Conservation (phyloP, 1,140 invertebrate species). For the Cecropterus lyciades region DNA sequence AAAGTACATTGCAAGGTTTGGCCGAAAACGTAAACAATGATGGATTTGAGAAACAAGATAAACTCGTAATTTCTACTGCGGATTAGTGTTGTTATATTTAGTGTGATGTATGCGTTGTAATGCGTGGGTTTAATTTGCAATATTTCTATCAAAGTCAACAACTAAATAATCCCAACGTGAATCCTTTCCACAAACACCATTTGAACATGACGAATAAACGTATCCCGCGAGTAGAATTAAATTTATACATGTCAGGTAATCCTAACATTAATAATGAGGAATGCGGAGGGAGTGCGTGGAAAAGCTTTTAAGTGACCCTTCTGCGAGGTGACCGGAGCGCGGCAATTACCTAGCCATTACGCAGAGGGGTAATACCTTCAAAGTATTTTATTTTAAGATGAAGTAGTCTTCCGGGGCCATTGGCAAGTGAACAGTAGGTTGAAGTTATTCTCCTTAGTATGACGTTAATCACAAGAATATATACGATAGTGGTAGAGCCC, state of each 20-base stretch:
- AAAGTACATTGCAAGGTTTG: too few relatives aligned
- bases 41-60: too few relatives aligned
- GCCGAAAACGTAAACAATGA: too few relatives aligned
- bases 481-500: too few relatives aligned
- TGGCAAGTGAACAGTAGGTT: too few relatives aligned
- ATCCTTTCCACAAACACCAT: background rate
- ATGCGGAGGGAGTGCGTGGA: slow-evolving; percentile 34
- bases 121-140: too few relatives aligned
- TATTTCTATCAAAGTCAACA: too few relatives aligned
- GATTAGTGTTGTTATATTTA: too few relatives aligned
- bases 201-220: background rate
- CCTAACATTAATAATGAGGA: slow-evolving; percentile 48
- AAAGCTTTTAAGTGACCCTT: slow-evolving; percentile 49
- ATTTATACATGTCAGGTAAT: slow-evolving; percentile 39
- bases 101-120: background rate
- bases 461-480: too few relatives aligned
- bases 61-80: too few relatives aligned
- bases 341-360: slow-evolving; percentile 39
- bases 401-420: background rate
- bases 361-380: background rate
- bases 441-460: too few relatives aligned
- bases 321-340: slow-evolving; percentile 42
- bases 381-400: background rate
- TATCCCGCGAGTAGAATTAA: background rate
- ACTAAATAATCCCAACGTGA: background rate